A percentile compares a stretch with the other conserved stretches of the same genome.
Evolutionary conservation across 1,140 invertebrate genomes (phyloP).

Genomic region (Sarcophaga bullata): DNA sequence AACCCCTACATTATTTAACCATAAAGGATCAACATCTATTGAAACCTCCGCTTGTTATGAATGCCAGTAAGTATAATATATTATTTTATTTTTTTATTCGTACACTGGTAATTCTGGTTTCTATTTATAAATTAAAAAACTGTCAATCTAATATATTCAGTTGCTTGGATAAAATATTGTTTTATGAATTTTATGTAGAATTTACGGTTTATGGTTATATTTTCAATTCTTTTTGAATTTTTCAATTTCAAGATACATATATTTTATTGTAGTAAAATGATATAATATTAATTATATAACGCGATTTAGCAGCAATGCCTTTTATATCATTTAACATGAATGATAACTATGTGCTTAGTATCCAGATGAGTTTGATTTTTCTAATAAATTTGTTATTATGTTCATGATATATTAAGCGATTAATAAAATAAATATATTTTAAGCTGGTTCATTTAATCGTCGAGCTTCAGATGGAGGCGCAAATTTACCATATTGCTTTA

Average conservation of each 20-base stretch:
- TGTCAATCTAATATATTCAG: conserved; percentile 12
- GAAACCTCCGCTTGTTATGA: conserved; percentile 90
- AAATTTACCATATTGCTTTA: conserved; percentile 74
- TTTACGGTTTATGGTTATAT: no score
- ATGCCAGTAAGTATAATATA: conserved; percentile 74
- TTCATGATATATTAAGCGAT: conserved; percentile 1
- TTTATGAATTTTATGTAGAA: no score
- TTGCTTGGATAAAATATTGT: not conserved
- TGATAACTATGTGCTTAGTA: not conserved
- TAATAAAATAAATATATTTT: conserved; percentile 15
- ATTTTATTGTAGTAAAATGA: no score
- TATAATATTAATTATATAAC: no score
- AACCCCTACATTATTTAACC: conserved; percentile 82
- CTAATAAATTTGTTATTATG: not conserved
- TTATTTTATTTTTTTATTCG: not conserved
- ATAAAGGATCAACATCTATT: conserved; percentile 94
- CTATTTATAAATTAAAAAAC: not conserved
- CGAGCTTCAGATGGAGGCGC: conserved; percentile 96
- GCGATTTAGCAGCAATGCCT: not conserved
- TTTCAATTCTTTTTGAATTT: no score
- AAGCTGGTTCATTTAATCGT: conserved; percentile 82
- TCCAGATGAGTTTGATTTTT: not conserved
- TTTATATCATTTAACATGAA: not conserved
- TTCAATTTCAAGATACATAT: no score
- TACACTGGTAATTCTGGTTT: conserved; percentile 4